Evolutionary conservation across 2,888 invertebrate species (phyloP).

Genomic region (Parnassius orleans): DNA sequence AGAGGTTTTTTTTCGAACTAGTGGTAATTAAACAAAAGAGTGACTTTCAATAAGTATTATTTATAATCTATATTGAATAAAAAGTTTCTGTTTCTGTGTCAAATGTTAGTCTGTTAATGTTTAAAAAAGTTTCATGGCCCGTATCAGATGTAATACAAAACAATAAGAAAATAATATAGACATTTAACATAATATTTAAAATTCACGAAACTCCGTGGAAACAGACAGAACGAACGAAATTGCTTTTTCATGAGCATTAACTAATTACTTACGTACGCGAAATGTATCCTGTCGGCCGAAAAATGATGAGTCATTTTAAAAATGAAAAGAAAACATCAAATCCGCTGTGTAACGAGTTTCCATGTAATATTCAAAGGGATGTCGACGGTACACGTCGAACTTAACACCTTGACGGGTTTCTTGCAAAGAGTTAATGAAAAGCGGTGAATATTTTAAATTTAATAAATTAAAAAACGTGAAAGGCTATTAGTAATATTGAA

Average conservation of each 20-base stretch:
- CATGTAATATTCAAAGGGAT: constrained; percentile 35
- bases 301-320: constrained; percentile 41
- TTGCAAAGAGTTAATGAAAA: constrained; percentile 35
- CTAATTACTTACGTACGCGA: constrained; percentile 25
- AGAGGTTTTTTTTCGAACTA: too few relatives aligned
- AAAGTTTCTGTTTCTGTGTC: too few relatives aligned
- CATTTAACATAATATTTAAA: constrained; percentile 16
- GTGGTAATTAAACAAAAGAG: too few relatives aligned
- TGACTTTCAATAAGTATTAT: too few relatives aligned
- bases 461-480: constrained; percentile 2
- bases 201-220: constrained; percentile 18
- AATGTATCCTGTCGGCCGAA: constrained; percentile 24
- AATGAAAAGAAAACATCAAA: constrained; percentile 38
- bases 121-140: too few relatives aligned
- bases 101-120: too few relatives aligned
- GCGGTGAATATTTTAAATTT: constrained; percentile 25
- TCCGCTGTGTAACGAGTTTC: constrained; percentile 32
- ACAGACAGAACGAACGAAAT: constrained; percentile 20
- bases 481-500: too few relatives aligned
- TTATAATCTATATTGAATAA: too few relatives aligned
- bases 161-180: too few relatives aligned
- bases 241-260: constrained; percentile 26
- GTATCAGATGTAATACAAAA: too few relatives aligned
- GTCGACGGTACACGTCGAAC: constrained; percentile 31
- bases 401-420: constrained; percentile 44